These are phyloP conservation scores for Sarcophaga rosellei DNA, from an alignment of 2,888 invertebrate genomes.

Conservation along the genomic window DNA sequence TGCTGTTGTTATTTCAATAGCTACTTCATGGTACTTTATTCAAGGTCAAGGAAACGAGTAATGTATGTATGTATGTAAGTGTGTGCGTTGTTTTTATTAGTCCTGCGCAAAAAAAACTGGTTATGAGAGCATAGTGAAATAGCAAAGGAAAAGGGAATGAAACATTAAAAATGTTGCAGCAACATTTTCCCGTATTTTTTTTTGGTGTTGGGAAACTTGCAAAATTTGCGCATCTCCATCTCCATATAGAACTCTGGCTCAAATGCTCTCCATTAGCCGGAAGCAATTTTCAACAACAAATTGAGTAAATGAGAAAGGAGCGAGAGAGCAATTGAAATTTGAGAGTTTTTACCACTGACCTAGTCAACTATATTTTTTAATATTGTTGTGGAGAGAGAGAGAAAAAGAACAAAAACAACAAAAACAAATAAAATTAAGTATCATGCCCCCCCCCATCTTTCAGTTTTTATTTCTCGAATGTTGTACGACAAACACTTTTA, in stretches of 20 bases:
- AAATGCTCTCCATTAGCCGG: background rate
- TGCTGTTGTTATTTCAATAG: slow-evolving; percentile 33
- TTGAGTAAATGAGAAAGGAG: background rate
- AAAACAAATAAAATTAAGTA: background rate
- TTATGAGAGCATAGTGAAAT: slow-evolving; percentile 21
- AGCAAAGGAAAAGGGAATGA: background rate
- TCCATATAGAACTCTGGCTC: background rate
- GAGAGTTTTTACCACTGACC: slow-evolving; percentile 59
- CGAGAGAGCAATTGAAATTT: slow-evolving; percentile 8
- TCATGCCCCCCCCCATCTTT: background rate
- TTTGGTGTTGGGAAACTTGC: background rate
- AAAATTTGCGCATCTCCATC: slow-evolving; percentile 40
- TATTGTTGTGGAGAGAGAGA: background rate
- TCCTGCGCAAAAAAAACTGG: slow-evolving; percentile 59
- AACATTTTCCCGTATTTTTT: slow-evolving; percentile 15
- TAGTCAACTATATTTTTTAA: slow-evolving; percentile 58
- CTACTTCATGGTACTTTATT: slow-evolving; percentile 34
- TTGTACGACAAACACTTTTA: slow-evolving; percentile 9
- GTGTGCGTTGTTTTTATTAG: background rate
- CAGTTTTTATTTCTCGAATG: background rate
- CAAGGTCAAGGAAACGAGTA: slow-evolving; percentile 66
- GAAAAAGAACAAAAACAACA: background rate
- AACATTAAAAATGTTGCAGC: slow-evolving; percentile 18
- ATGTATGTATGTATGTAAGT: background rate
- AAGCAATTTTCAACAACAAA: background rate